Percentiles rank a stretch among this genome's conserved stretches.
Conservation (phyloP, 2,797 vertebrate species). For the Cryptoblepharus egeriae region DNA sequence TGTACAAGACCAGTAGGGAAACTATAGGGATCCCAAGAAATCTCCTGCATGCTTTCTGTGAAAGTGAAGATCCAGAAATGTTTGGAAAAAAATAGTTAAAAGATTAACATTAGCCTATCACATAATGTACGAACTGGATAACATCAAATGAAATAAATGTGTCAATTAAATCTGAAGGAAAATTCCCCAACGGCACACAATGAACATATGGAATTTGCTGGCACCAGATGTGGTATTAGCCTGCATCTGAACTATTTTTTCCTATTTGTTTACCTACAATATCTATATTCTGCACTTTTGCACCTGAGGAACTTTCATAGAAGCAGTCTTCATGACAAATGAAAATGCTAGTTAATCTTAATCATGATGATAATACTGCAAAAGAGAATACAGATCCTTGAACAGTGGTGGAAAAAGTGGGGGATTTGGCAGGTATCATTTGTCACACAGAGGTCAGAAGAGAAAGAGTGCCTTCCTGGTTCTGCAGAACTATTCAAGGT, state of each 20-base stretch:
- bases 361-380: background rate
- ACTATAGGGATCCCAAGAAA: background rate
- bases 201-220: background rate
- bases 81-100: background rate
- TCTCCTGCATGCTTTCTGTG: background rate
- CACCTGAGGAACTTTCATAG: no score
- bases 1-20: no score
- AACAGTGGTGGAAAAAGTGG: background rate
- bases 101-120: background rate
- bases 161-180: slow-evolving; percentile 10
- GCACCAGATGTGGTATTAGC: background rate
- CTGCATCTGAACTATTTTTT: background rate
- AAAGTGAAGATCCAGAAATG: background rate
- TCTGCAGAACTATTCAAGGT: background rate
- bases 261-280: no score
- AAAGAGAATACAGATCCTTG: background rate
- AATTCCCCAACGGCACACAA: background rate
- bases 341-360: background rate
- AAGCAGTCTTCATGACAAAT: background rate
- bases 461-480: background rate
- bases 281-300: no score
- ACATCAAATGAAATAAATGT: slow-evolving; percentile 3
- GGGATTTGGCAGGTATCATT: background rate
- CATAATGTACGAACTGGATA: background rate
- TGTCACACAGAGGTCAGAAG: background rate